A percentile compares a stretch with the other conserved stretches of the same genome.
phyloP scores from a whole-genome alignment of 2,888 invertebrate species.

The Drosophila siamana region DNA sequence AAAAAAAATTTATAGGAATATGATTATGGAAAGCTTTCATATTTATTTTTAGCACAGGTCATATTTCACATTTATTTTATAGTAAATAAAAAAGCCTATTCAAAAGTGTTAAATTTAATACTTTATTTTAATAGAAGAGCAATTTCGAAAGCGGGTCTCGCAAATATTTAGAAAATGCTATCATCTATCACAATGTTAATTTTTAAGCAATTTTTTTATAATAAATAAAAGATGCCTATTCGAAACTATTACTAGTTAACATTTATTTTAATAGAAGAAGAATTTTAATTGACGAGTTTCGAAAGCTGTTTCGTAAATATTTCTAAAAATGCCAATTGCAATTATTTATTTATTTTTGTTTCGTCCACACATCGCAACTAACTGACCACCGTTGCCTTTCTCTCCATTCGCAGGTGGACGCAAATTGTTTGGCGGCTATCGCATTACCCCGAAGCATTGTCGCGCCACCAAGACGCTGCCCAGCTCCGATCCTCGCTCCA shows the following conservation, averaged over 20 bases:
- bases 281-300: background rate
- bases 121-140: too few species aligned
- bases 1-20: background rate
- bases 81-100: too few species aligned
- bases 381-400: background rate
- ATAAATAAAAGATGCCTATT: too few species aligned
- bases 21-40: background rate
- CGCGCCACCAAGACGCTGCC: constrained; percentile 89
- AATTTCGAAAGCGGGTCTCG: too few species aligned
- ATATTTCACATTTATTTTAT: too few species aligned
- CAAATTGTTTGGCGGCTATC: constrained; percentile 94
- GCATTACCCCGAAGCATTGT: constrained; percentile 93
- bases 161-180: too few species aligned
- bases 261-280: background rate
- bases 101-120: too few species aligned
- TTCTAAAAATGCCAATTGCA: background rate
- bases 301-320: background rate
- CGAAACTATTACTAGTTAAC: too few species aligned
- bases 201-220: too few species aligned
- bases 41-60: too few species aligned
- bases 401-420: constrained; percentile 85
- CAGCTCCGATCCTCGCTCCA: constrained; percentile 86
- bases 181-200: too few species aligned
- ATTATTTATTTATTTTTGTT: background rate
- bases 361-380: background rate